These are phyloP conservation scores for Pachyrhynchus sulphureomaculatus DNA, from an alignment of 1,140 invertebrate species.

Conservation along the genomic window DNA sequence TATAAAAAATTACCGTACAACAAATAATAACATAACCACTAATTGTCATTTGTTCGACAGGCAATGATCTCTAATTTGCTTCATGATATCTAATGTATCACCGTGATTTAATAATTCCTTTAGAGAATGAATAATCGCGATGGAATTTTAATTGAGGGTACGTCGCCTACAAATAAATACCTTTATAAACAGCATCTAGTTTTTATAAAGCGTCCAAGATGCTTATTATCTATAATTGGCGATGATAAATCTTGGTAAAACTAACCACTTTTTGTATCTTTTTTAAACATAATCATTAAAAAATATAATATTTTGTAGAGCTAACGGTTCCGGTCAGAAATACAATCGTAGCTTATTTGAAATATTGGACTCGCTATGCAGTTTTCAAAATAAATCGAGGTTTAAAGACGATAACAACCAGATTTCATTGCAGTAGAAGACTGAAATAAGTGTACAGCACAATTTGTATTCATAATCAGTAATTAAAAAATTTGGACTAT, in stretches of 20 bases:
- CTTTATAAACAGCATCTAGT: slow-evolving; percentile 2
- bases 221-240: slow-evolving; percentile 26
- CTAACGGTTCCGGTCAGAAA: no score
- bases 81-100: background rate
- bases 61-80: background rate
- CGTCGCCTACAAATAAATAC: slow-evolving; percentile 7
- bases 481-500: no score
- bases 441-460: no score
- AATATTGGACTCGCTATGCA: no score
- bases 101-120: background rate
- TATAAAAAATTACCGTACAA: no score
- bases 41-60: no score
- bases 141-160: slow-evolving; percentile 21
- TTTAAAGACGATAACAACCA: no score
- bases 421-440: no score
- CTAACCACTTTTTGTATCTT: slow-evolving; percentile 8
- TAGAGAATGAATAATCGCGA: background rate
- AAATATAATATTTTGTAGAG: background rate
- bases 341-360: no score
- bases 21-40: no score
- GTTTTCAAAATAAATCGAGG: no score
- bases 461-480: no score
- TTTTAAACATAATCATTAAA: background rate
- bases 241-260: slow-evolving; percentile 23
- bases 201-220: slow-evolving; percentile 1